Conservation (phyloP, 2,797 vertebrate genomes). For the Parauchenoglanis ngamensis region DNA sequence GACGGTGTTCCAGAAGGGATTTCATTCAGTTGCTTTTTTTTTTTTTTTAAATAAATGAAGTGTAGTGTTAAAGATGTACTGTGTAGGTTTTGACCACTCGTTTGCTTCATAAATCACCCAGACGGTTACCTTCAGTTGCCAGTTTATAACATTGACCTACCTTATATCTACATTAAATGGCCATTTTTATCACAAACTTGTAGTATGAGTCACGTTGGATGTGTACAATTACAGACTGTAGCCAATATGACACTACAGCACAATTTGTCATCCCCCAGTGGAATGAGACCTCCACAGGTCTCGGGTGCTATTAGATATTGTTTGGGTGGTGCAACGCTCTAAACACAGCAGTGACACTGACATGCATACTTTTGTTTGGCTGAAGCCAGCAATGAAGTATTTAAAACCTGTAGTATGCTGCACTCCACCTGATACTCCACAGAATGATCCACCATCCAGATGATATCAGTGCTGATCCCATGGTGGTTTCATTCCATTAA, state of each 20-base stretch:
- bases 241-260: background rate
- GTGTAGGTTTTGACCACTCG: constrained; percentile 1
- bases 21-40: background rate
- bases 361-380: background rate
- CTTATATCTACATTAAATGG: background rate
- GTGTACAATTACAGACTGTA: background rate
- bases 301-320: background rate
- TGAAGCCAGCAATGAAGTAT: background rate
- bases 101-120: background rate
- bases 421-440: background rate
- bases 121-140: background rate
- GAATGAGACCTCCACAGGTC: background rate
- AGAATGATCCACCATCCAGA: background rate
- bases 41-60: background rate
- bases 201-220: background rate
- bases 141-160: background rate
- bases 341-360: background rate
- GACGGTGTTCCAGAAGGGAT: background rate
- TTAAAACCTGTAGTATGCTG: background rate
- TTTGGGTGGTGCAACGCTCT: background rate
- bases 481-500: background rate
- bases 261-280: background rate
- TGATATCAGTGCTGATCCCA: background rate
- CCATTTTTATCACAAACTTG: background rate
- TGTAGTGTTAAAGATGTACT: background rate